A percentile compares a stretch with the other conserved stretches of the same genome.
Conservation (phyloP, 2,888 invertebrate genomes). For the Physocephala rufipes region DNA sequence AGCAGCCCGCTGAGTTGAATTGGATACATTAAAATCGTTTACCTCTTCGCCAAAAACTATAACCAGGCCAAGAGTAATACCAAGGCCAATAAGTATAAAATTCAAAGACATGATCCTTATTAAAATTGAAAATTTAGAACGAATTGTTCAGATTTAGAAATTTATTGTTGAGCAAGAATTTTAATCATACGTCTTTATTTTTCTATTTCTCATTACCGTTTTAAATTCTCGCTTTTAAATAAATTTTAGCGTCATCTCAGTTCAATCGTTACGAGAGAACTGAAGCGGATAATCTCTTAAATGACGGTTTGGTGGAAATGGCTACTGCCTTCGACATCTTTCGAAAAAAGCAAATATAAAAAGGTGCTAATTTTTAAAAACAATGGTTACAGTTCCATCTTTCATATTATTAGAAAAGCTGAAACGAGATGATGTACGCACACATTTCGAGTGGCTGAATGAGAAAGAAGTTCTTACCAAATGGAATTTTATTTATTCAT, state of each 20-base stretch:
- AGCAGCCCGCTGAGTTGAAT: constrained; percentile 36
- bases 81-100: constrained; percentile 27
- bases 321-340: not conserved
- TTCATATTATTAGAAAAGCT: too few species aligned
- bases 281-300: too few species aligned
- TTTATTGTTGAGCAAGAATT: not conserved
- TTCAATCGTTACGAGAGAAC: not conserved
- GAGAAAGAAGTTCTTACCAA: too few species aligned
- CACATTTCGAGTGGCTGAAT: too few species aligned
- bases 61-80: constrained; percentile 43
- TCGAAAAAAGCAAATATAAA: constrained; percentile 26
- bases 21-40: constrained; percentile 29
- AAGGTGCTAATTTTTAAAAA: constrained; percentile 42
- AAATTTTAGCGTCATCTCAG: too few species aligned
- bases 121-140: too few species aligned
- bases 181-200: not conserved
- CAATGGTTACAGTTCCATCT: constrained; percentile 30
- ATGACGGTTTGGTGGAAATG: not conserved
- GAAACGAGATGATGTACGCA: too few species aligned
- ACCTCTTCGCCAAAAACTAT: constrained; percentile 47
- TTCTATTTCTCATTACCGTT: not conserved
- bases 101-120: constrained; percentile 33
- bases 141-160: not conserved
- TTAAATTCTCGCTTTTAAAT: too few species aligned
- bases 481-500: too few species aligned